phyloP scores from a whole-genome alignment of 2,888 invertebrate species.

The Thyatira batis region DNA sequence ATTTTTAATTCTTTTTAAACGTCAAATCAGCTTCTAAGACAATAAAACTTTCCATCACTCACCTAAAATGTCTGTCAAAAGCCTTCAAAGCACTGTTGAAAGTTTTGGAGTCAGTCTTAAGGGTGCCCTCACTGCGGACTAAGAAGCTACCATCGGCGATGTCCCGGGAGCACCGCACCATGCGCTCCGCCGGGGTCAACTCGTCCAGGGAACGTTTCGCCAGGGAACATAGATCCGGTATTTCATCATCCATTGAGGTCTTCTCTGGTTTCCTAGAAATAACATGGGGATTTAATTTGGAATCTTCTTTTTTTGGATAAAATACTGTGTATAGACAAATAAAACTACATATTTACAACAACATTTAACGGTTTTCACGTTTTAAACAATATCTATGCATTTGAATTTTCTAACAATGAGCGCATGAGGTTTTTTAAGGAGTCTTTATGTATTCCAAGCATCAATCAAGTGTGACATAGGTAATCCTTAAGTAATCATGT shows the following conservation, averaged over 20 bases:
- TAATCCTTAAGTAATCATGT: no score
- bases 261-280: slow-evolving; percentile 56
- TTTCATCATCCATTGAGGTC: slow-evolving; percentile 64
- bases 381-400: no score
- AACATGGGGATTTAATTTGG: background rate
- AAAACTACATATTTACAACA: no score
- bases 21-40: no score
- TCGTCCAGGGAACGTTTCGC: slow-evolving; percentile 51
- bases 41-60: slow-evolving; percentile 16
- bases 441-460: no score
- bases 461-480: no score
- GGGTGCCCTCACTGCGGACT: slow-evolving; percentile 63
- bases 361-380: no score
- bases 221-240: slow-evolving; percentile 59
- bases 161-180: slow-evolving; percentile 59
- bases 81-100: slow-evolving; percentile 63
- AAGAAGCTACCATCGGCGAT: slow-evolving; percentile 61
- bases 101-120: slow-evolving; percentile 54
- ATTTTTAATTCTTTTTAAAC: no score
- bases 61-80: slow-evolving; percentile 71
- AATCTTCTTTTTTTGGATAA: no score
- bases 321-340: no score
- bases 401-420: no score
- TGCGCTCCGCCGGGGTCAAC: slow-evolving; percentile 58
- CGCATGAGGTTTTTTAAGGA: no score